These are phyloP conservation scores for Cryptoleucopteryx plumbea DNA, from an alignment of 2,113 vertebrate genomes.

Conservation along the genomic window DNA sequence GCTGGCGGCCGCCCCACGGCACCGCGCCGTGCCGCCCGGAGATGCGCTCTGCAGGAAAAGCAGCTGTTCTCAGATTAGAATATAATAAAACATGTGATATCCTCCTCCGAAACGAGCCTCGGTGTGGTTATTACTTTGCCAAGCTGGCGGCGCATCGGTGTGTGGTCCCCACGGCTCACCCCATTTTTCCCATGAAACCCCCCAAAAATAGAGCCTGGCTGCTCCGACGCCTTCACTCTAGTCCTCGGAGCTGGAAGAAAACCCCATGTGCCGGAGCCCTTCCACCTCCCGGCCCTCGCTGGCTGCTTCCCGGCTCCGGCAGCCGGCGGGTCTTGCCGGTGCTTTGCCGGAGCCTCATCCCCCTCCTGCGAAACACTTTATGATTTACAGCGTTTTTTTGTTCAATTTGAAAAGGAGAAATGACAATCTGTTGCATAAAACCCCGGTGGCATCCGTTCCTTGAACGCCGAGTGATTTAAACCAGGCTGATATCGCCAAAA, in stretches of 20 bases:
- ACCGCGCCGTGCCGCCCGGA: rapidly evolving
- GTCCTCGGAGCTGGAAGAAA: background rate
- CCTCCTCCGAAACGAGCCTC: background rate
- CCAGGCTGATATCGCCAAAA: constrained; percentile 52
- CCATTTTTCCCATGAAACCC: background rate
- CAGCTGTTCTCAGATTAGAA: constrained; percentile 22
- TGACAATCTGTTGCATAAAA: constrained; percentile 45
- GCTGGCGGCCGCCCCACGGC: background rate
- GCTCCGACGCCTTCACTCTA: rapidly evolving
- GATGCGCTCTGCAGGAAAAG: background rate
- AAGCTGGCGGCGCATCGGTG: background rate
- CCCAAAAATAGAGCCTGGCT: background rate
- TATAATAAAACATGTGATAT: constrained; percentile 48
- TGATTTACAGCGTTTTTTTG: background rate
- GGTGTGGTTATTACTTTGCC: constrained; percentile 10
- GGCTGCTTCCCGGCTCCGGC: background rate
- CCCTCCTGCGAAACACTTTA: background rate
- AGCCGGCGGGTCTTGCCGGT: background rate
- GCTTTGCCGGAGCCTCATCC: background rate
- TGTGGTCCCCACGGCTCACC: rapidly evolving
- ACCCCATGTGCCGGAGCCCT: rapidly evolving
- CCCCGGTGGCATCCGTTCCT: constrained; percentile 49
- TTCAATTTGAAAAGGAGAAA: background rate
- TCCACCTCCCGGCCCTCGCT: background rate
- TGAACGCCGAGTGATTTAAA: constrained; percentile 56